phyloP scores from a whole-genome alignment of 1,140 invertebrate species.

The Calephelis virginiensis region DNA sequence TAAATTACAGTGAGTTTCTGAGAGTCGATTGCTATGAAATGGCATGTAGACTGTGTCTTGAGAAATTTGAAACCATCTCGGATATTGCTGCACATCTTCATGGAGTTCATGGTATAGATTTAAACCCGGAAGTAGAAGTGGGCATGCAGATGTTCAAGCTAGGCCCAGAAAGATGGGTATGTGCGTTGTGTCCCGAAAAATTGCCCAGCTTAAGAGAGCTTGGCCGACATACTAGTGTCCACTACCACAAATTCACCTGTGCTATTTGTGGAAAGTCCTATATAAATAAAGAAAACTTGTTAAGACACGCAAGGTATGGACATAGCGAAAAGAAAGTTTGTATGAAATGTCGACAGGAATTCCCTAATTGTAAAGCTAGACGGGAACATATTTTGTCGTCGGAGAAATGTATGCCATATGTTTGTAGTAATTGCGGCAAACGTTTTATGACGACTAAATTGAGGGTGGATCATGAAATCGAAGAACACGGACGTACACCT shows the following conservation, averaged over 20 bases:
- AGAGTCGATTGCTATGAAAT: slow-evolving; percentile 53
- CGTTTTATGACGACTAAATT: slow-evolving; percentile 40
- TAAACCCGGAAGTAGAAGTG: slow-evolving; percentile 40
- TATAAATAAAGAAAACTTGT: slow-evolving; percentile 41
- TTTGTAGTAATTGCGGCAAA: slow-evolving; percentile 41
- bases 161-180: slow-evolving; percentile 43
- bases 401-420: slow-evolving; percentile 43
- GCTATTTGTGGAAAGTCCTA: slow-evolving; percentile 57
- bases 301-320: slow-evolving; percentile 36
- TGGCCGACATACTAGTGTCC: slow-evolving; percentile 49
- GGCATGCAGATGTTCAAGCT: slow-evolving; percentile 56
- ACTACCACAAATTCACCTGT: slow-evolving; percentile 57
- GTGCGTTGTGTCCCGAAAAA: slow-evolving; percentile 40
- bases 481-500: slow-evolving; percentile 39
- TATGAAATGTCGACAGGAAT: slow-evolving; percentile 44
- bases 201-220: slow-evolving; percentile 43
- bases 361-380: slow-evolving; percentile 38
- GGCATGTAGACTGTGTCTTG: slow-evolving; percentile 42
- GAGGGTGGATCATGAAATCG: slow-evolving; percentile 36
- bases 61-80: slow-evolving; percentile 36
- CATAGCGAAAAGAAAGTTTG: slow-evolving; percentile 43
- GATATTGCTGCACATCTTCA: slow-evolving; percentile 45
- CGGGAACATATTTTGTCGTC: slow-evolving; percentile 38
- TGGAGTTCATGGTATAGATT: slow-evolving; percentile 35
- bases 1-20: slow-evolving; percentile 39